Conservation (phyloP, 1,140 invertebrate genomes). For the Hypothenemus hampei region DNA sequence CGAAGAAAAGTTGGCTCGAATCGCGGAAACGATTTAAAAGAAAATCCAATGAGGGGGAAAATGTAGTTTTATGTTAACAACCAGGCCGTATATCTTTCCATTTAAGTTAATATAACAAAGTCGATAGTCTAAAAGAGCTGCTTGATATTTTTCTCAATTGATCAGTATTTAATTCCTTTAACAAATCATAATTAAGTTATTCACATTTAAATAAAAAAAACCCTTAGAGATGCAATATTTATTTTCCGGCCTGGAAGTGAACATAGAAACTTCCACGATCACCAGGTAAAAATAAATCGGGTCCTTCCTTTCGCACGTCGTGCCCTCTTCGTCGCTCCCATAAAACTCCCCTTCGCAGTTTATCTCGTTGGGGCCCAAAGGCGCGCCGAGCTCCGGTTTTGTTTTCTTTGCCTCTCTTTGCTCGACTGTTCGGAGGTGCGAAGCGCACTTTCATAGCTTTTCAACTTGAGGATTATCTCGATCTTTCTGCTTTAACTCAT, state of each 20-base stretch:
- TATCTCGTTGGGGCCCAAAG: neutral
- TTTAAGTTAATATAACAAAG: too few relatives aligned
- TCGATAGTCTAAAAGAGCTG: too few relatives aligned
- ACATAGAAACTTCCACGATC: conserved; percentile 1
- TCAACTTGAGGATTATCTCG: conserved; percentile 18
- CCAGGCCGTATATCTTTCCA: too few relatives aligned
- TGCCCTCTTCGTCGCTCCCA: neutral
- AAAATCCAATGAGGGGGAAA: conserved; percentile 11
- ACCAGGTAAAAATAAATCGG: conserved; percentile 12
- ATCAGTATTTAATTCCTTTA: too few relatives aligned
- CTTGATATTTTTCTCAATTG: too few relatives aligned
- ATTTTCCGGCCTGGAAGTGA: neutral
- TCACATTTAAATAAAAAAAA: neutral
- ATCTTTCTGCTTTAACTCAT: conserved; percentile 17
- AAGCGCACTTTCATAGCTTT: conserved; percentile 20
- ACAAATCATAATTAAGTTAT: too few relatives aligned
- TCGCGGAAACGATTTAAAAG: conserved; percentile 7
- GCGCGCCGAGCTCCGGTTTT: neutral
- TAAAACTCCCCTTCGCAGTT: too few relatives aligned
- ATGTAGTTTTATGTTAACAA: too few relatives aligned
- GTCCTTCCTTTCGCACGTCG: conserved; percentile 3
- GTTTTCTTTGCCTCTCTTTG: conserved; percentile 22
- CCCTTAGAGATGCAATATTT: neutral
- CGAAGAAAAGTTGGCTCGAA: conserved; percentile 1
- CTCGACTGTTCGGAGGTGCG: conserved; percentile 16